Evolutionary conservation across 1,140 invertebrate species (phyloP), one percentile per base, ranked within the genome.

Genomic region (Lepidurus arcticus): DNA sequence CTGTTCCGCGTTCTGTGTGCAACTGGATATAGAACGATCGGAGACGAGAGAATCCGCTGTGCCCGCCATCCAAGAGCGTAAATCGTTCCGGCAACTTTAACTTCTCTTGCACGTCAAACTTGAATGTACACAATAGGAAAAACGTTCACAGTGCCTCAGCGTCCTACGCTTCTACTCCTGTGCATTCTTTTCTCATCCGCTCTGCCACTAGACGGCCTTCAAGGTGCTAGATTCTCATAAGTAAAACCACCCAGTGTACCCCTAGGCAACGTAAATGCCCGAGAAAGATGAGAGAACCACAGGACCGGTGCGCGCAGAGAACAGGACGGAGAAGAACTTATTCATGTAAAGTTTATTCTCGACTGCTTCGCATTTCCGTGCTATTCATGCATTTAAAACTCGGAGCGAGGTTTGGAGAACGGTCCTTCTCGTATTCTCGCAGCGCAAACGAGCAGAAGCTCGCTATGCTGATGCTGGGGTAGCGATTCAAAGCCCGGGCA

Each of bases 201-300:
- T 65, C 21, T 21, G 53, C 53, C 53, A 65, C 53, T 65, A 65
- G 53, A 65, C 53, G 53, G 53, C 53, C 53, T 65, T 65, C 53
- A 65, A 65, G 53, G 53, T 65, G 53, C 53, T 65, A 65, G 53
- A 65, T 65, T 65, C n/a, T 65, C 53, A 65, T 65, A 16, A 65
- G 53, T 65, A 65, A 65, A 65, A 65, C 53, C 53, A 65, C 53
- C 53, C 9, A 65, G 53, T 21, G 13, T 65, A 7, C 53, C 53
- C 53, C 53, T 7, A 65, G 53, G 53, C 53, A 65, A 65, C 13
- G 53, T 65, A 65, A 65, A 65, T 65, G 53, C 53, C 53, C 53
- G 21, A 16, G 53, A 65, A 65, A 65, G 53, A 65, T 65, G 53
- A 65, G 53, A 65, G 53, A 65, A 5, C 53, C 53, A 7, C 53